Evolutionary conservation across 1,140 invertebrate species (phyloP).

Genomic region (Parapsyche elsis): DNA sequence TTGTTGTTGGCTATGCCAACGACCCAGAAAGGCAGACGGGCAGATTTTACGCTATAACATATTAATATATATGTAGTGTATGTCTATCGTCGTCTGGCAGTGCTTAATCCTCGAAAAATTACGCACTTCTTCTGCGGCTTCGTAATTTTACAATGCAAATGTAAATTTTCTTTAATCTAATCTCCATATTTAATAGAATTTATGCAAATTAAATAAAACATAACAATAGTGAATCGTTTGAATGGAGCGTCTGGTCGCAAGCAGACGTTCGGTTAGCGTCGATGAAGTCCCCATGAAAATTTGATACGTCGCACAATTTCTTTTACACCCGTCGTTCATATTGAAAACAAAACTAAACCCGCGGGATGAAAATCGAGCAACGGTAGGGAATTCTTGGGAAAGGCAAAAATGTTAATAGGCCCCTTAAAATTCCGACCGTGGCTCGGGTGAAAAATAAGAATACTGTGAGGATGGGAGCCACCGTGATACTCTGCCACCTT

Average conservation of each 20-base stretch:
- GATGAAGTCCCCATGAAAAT: background rate
- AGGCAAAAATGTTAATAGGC: conserved; percentile 44
- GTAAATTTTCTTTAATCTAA: background rate
- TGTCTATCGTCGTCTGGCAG: too few species aligned
- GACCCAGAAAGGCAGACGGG: too few species aligned
- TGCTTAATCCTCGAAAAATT: too few species aligned
- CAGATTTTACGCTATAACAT: too few species aligned
- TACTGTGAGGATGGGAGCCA: background rate
- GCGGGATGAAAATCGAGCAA: conserved; percentile 28
- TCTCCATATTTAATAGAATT: background rate
- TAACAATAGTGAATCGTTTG: too few species aligned
- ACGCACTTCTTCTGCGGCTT: too few species aligned
- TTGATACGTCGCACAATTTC: background rate
- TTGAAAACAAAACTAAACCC: conserved; percentile 21
- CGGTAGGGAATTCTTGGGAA: conserved; percentile 12
- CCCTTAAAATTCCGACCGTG: conserved; percentile 43
- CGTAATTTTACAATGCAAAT: background rate
- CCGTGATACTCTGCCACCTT: background rate
- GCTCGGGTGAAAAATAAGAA: conserved; percentile 33
- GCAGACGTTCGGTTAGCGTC: too few species aligned
- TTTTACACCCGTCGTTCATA: background rate
- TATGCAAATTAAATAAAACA: background rate
- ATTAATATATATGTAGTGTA: too few species aligned
- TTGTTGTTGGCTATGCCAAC: too few species aligned
- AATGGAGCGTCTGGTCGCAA: too few species aligned